A percentile compares a stretch with the other conserved stretches of the same genome.
These are phyloP conservation scores for Piprites chloris DNA, from an alignment of 2,113 vertebrate genomes.

Conservation along the genomic window DNA sequence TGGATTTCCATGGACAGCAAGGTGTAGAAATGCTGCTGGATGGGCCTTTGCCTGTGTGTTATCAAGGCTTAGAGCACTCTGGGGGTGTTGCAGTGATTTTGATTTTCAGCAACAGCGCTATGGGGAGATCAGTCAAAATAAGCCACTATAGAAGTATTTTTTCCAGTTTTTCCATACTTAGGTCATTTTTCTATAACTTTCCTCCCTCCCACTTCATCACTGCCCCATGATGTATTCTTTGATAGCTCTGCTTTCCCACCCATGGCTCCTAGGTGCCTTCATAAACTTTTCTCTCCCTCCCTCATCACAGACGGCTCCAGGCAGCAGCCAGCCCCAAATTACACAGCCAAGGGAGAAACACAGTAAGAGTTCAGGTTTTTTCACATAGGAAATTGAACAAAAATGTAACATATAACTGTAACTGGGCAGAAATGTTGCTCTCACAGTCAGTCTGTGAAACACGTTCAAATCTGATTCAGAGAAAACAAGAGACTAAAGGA, in stretches of 20 bases:
- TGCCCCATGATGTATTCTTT: background rate
- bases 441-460: background rate
- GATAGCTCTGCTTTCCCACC: background rate
- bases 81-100: accelerated
- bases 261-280: background rate
- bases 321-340: background rate
- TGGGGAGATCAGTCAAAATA: background rate
- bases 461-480: background rate
- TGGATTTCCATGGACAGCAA: background rate
- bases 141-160: background rate
- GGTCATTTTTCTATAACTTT: background rate
- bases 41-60: background rate
- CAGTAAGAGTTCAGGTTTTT: background rate
- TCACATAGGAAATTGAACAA: background rate
- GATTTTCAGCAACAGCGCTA: background rate
- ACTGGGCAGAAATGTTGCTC: background rate
- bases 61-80: background rate
- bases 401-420: background rate
- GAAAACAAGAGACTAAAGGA: background rate
- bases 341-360: background rate
- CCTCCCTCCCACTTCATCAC: background rate
- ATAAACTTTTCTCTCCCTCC: background rate
- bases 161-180: background rate
- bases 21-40: background rate
- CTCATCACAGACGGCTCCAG: background rate